Percentiles rank a stretch among this genome's conserved stretches.
Evolutionary conservation across 2,113 vertebrate species (phyloP).

Genomic region (Ibidorhyncha struthersii): DNA sequence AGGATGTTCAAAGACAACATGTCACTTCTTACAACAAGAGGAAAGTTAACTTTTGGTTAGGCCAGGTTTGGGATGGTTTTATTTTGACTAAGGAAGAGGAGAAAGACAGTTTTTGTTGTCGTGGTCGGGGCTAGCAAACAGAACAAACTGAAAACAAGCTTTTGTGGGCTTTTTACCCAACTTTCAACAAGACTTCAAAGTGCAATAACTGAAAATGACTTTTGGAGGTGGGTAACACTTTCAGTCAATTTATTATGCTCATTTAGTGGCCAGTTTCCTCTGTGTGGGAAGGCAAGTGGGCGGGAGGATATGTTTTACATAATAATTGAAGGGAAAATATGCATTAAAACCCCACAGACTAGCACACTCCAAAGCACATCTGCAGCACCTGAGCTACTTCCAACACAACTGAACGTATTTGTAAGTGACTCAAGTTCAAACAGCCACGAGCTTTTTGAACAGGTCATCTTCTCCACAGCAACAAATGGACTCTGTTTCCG

Average conservation of each 20-base stretch:
- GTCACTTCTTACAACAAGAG: not conserved
- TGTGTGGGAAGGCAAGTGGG: not conserved
- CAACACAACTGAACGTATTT: not conserved
- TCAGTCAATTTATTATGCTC: not conserved
- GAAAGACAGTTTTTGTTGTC: not conserved
- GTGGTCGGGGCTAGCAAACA: not conserved
- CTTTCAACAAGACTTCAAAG: not conserved
- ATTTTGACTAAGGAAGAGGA: not conserved
- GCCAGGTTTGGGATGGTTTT: not conserved
- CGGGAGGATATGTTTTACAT: not conserved
- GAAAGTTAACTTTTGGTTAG: not conserved
- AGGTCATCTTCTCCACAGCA: not conserved
- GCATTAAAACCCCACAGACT: not conserved
- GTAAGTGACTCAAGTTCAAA: not conserved
- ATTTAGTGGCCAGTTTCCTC: not conserved
- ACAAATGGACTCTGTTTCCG: not conserved
- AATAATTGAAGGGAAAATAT: constrained; percentile 12
- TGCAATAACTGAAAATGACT: not conserved
- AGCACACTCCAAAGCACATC: not conserved
- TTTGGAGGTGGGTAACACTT: not conserved
- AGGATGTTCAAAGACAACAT: not conserved
- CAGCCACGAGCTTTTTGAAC: not conserved
- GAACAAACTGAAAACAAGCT: not conserved
- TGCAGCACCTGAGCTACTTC: not conserved
- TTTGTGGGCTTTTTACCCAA: not conserved